These are phyloP conservation scores for Philereme transversata DNA, from an alignment of 2,888 invertebrate genomes.

Conservation along the genomic window DNA sequence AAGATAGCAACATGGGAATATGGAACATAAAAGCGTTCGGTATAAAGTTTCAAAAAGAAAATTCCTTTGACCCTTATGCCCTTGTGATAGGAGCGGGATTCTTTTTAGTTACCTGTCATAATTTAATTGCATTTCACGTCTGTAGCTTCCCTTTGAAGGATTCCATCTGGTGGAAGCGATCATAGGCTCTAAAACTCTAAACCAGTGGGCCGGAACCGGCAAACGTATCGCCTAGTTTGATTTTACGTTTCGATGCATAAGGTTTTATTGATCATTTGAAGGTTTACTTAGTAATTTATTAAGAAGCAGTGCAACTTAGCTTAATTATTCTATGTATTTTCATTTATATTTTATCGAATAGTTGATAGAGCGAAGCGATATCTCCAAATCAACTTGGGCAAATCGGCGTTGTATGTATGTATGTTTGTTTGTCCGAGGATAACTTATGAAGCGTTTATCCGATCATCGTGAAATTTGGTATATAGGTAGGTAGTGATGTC, in stretches of 20 bases:
- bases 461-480: too few species aligned
- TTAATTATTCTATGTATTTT: too few species aligned
- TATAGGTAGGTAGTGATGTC: too few species aligned
- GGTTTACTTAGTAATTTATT: too few species aligned
- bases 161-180: constrained; percentile 58
- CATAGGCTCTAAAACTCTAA: constrained; percentile 53
- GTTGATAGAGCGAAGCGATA: too few species aligned
- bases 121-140: constrained; percentile 70
- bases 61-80: constrained; percentile 23
- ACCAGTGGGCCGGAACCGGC: constrained; percentile 53
- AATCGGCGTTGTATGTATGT: too few species aligned
- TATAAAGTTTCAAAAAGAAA: constrained; percentile 6
- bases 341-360: too few species aligned
- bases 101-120: constrained; percentile 42
- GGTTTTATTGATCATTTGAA: constrained; percentile 14
- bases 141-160: constrained; percentile 61
- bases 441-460: too few species aligned
- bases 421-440: too few species aligned
- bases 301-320: too few species aligned
- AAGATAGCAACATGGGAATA: constrained; percentile 23
- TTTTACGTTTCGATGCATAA: constrained; percentile 29
- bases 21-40: constrained; percentile 23
- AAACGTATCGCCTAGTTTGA: constrained; percentile 39
- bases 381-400: too few species aligned
- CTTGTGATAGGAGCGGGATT: constrained; percentile 6